These are phyloP conservation scores for Exephanes ischioxanthus DNA, from an alignment of 2,888 invertebrate species.

Conservation along the genomic window DNA sequence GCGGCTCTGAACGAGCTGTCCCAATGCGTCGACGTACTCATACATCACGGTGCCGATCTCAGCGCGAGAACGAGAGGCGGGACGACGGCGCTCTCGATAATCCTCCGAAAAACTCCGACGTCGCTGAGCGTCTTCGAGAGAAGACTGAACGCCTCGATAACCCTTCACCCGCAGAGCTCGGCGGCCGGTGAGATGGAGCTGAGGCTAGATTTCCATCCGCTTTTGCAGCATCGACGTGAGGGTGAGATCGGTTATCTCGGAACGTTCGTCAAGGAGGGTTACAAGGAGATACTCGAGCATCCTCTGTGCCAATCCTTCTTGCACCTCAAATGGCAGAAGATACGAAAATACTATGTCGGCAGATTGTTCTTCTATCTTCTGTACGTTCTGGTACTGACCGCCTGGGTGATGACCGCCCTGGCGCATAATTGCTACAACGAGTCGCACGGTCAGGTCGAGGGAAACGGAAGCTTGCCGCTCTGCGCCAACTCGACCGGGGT, in stretches of 20 bases:
- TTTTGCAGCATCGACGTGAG: conserved; percentile 93
- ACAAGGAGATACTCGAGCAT: conserved; percentile 94
- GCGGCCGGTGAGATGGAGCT: conserved; percentile 93
- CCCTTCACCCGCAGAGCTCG: conserved; percentile 91
- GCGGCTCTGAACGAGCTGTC: conserved; percentile 94
- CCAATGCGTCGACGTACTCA: conserved; percentile 93
- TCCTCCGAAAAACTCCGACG: conserved; percentile 94
- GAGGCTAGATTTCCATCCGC: conserved; percentile 92
- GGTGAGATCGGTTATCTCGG: conserved; percentile 95
- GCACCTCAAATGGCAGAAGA: conserved; percentile 96
- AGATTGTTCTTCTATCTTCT: conserved; percentile 92
- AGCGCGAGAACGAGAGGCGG: conserved; percentile 95
- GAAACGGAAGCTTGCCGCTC: conserved; percentile 83
- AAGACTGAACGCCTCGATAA: conserved; percentile 93
- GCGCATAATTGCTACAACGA: conserved; percentile 94
- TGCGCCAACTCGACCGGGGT: conserved; percentile 90
- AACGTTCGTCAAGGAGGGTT: conserved; percentile 95
- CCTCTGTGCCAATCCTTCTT: conserved; percentile 95
- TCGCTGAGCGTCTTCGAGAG: conserved; percentile 93
- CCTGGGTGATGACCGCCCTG: conserved; percentile 93
- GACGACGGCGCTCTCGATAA: conserved; percentile 93
- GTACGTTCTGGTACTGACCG: conserved; percentile 92
- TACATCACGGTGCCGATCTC: conserved; percentile 95
- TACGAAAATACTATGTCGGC: conserved; percentile 94
- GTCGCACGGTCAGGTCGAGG: conserved; percentile 88